phyloP scores from a whole-genome alignment of 2,113 vertebrate species.

The Saguinus imperator region DNA sequence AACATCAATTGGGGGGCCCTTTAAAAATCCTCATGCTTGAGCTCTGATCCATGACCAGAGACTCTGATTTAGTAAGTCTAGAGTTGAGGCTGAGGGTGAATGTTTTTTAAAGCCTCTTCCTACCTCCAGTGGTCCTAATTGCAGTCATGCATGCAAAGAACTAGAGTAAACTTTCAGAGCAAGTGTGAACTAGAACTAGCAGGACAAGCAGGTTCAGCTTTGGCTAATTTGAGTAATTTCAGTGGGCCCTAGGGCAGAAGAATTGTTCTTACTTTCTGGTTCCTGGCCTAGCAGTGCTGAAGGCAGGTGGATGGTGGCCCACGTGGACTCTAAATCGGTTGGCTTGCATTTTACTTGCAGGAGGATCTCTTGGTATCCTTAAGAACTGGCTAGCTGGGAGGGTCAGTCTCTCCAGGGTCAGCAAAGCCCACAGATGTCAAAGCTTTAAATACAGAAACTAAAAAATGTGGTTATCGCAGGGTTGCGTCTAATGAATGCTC shows the following conservation, averaged over 20 bases:
- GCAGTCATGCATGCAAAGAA: neutral
- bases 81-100: neutral
- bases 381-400: neutral
- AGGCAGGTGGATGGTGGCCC: neutral
- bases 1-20: neutral
- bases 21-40: neutral
- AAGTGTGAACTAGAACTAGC: neutral
- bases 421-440: neutral
- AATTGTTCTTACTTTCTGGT: neutral
- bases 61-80: neutral
- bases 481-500: neutral
- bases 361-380: neutral
- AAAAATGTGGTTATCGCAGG: neutral
- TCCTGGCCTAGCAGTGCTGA: neutral
- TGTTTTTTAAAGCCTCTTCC: neutral
- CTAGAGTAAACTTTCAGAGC: neutral
- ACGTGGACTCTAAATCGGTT: neutral
- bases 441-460: neutral
- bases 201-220: neutral
- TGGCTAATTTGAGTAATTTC: neutral
- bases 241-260: neutral
- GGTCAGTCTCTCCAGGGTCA: neutral
- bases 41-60: neutral
- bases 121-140: neutral
- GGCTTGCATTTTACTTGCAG: neutral